These are phyloP conservation scores for Lucilia sericata DNA, from an alignment of 1,140 invertebrate genomes.

Conservation along the genomic window DNA sequence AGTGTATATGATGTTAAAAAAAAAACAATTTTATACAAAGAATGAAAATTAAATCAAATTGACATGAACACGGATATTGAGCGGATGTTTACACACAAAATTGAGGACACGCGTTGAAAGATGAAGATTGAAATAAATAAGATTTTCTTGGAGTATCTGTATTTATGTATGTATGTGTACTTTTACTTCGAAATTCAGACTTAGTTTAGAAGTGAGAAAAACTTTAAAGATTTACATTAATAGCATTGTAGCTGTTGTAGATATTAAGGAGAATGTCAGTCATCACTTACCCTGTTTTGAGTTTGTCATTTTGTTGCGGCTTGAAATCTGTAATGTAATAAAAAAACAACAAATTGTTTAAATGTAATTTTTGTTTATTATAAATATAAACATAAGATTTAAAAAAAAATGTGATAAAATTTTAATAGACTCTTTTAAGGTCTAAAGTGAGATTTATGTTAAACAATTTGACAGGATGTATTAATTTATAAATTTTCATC, in stretches of 20 bases:
- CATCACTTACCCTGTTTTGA: neutral
- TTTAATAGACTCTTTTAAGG: too few relatives aligned
- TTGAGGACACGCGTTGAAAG: slow-evolving; percentile 33
- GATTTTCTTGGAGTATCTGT: neutral
- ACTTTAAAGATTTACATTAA: neutral
- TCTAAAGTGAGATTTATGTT: too few relatives aligned
- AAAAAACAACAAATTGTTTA: neutral
- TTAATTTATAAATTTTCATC: too few relatives aligned
- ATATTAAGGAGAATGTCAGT: neutral
- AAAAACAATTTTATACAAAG: neutral
- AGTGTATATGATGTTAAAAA: neutral
- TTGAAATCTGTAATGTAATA: neutral
- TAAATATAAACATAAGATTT: neutral
- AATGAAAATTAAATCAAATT: slow-evolving; percentile 27
- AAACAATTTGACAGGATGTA: too few relatives aligned
- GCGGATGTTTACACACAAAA: slow-evolving; percentile 35
- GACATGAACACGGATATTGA: slow-evolving; percentile 26
- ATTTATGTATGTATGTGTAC: neutral
- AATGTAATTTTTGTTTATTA: neutral
- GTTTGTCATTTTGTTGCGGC: neutral
- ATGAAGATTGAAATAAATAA: slow-evolving; percentile 30
- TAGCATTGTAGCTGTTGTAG: neutral
- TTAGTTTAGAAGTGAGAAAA: neutral
- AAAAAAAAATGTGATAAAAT: too few relatives aligned
- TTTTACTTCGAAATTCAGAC: neutral